These are phyloP conservation scores for Forbesichthys papilliferus DNA, from an alignment of 2,113 vertebrate genomes.

Conservation along the genomic window DNA sequence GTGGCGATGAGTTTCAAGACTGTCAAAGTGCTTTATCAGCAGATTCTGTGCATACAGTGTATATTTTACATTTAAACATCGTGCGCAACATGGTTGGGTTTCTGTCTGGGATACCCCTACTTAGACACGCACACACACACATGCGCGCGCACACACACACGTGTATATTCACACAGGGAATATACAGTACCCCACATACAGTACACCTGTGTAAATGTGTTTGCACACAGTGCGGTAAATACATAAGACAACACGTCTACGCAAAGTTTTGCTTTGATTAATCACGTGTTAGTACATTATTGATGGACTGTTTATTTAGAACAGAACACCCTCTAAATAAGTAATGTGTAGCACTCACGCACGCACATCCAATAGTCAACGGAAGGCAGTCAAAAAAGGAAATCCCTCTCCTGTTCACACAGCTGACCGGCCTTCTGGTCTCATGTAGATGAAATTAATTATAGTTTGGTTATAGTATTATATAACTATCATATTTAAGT, in stretches of 20 bases:
- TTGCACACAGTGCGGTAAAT: neutral
- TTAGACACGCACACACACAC: slow-evolving; percentile 15
- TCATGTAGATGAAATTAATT: too few relatives aligned
- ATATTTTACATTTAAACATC: too few relatives aligned
- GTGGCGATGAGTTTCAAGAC: too few relatives aligned
- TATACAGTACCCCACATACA: neutral
- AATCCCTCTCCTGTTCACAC: too few relatives aligned
- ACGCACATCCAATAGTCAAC: neutral
- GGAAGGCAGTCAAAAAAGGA: too few relatives aligned
- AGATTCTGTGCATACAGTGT: too few relatives aligned
- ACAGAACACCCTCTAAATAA: slow-evolving; percentile 59
- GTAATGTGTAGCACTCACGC: neutral
- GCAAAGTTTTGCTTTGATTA: slow-evolving; percentile 39
- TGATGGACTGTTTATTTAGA: slow-evolving; percentile 62
- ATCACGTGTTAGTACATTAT: slow-evolving; percentile 57
- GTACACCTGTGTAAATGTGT: neutral
- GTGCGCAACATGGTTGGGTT: neutral
- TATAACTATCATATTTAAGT: too few relatives aligned
- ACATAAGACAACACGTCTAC: slow-evolving; percentile 16
- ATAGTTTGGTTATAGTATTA: too few relatives aligned
- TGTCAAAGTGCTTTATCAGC: too few relatives aligned
- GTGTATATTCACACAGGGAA: too few relatives aligned
- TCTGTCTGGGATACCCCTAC: neutral
- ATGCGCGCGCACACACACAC: neutral
- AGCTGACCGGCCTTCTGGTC: too few relatives aligned